Evolutionary conservation across 2,888 invertebrate genomes (phyloP).

Genomic region (Catonia carolina): DNA sequence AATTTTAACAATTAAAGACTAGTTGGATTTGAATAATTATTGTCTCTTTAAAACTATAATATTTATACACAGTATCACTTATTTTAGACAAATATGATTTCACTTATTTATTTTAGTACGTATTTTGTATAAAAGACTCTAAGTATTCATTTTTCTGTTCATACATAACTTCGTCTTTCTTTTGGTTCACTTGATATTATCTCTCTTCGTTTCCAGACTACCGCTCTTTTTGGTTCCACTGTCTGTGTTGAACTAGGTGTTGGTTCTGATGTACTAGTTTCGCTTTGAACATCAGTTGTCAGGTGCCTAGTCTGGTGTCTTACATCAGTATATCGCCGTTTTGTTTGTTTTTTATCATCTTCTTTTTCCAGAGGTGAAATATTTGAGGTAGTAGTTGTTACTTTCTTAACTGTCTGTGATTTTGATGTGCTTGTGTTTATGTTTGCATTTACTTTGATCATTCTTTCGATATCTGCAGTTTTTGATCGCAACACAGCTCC

Average conservation of each 20-base stretch:
- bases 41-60: no score
- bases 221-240: slow-evolving; percentile 28
- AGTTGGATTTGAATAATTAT: no score
- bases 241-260: slow-evolving; percentile 21
- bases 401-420: slow-evolving; percentile 30
- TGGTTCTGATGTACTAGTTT: slow-evolving; percentile 25
- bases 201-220: slow-evolving; percentile 72
- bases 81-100: no score
- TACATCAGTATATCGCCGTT: slow-evolving; percentile 53
- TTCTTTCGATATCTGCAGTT: slow-evolving; percentile 60
- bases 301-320: slow-evolving; percentile 54
- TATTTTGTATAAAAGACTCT: no score
- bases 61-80: no score
- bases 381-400: slow-evolving; percentile 35
- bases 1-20: no score
- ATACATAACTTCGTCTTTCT: slow-evolving; percentile 30
- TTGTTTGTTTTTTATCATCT: slow-evolving; percentile 52
- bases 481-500: slow-evolving; percentile 58
- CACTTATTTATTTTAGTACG: no score
- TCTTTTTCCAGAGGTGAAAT: slow-evolving; percentile 45
- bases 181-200: slow-evolving; percentile 69
- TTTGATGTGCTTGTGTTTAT: slow-evolving; percentile 33
- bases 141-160: no score
- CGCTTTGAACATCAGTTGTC: slow-evolving; percentile 49
- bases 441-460: slow-evolving; percentile 44